Conservation (phyloP, 2,797 vertebrate genomes). For the Rhabdomys pumilio region DNA sequence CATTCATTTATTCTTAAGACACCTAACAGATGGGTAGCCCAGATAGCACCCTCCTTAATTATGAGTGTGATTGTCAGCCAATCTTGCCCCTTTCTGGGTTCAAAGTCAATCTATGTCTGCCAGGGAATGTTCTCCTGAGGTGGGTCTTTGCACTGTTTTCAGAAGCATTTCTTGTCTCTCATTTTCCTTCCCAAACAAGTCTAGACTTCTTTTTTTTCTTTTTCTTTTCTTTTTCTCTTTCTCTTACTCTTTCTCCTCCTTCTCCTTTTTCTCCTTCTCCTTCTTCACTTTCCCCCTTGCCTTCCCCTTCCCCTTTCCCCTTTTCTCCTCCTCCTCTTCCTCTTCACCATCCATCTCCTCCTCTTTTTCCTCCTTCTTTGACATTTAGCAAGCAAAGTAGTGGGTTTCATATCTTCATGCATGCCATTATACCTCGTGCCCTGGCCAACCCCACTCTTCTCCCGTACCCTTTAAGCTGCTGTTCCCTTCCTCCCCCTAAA, state of each 20-base stretch:
- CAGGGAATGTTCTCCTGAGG: neutral
- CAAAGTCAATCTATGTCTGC: neutral
- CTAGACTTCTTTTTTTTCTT: neutral
- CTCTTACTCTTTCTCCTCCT: no score
- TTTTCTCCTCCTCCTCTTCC: no score
- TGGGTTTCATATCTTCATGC: neutral
- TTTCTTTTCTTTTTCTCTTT: no score
- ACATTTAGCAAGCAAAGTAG: neutral
- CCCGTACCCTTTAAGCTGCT: neutral
- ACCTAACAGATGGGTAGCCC: neutral
- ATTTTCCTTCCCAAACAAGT: neutral
- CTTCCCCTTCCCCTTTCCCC: rapidly evolving
- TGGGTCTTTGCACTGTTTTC: conserved; percentile 16
- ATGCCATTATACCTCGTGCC: neutral
- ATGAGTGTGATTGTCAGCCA: neutral
- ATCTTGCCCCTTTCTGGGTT: neutral
- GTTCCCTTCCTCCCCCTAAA: neutral
- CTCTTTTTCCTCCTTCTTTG: no score
- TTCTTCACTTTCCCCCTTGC: rapidly evolving
- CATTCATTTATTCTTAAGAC: neutral
- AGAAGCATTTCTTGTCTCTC: neutral
- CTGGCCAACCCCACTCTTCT: neutral
- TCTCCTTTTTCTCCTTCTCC: no score
- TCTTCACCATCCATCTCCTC: no score
- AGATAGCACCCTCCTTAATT: neutral